Conservation (phyloP, 2,113 vertebrate genomes). For the Casuarius casuarius region DNA sequence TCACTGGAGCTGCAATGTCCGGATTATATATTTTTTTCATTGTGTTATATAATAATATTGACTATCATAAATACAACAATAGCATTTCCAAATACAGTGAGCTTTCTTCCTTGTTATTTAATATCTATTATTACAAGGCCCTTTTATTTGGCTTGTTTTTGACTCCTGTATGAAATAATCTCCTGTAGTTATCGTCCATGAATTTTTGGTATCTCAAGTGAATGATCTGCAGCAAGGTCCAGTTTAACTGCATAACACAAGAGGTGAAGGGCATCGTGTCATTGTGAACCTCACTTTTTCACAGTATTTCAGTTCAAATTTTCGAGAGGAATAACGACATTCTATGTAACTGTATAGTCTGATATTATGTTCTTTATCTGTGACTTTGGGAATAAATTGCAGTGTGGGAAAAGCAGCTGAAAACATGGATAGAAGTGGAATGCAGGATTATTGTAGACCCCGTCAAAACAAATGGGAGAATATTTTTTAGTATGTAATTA, state of each 20-base stretch:
- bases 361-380: background rate
- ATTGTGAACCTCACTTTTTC: background rate
- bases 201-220: background rate
- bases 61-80: background rate
- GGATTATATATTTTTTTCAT: background rate
- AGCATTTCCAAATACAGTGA: background rate
- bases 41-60: background rate
- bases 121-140: background rate
- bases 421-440: constrained; percentile 59
- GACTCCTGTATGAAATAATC: background rate
- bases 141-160: background rate
- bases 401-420: constrained; percentile 54
- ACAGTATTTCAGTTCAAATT: background rate
- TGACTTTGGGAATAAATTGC: constrained; percentile 61
- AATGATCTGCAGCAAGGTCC: background rate
- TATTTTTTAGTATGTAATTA: constrained; percentile 79
- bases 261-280: background rate
- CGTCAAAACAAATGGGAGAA: constrained; percentile 75
- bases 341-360: background rate
- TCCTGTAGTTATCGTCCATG: background rate
- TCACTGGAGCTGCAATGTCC: background rate
- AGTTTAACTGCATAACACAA: background rate
- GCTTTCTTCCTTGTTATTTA: background rate
- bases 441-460: constrained; percentile 66
- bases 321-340: background rate